These are phyloP conservation scores for Sinhomidia bicolor DNA, from an alignment of 2,888 invertebrate species.

Conservation along the genomic window DNA sequence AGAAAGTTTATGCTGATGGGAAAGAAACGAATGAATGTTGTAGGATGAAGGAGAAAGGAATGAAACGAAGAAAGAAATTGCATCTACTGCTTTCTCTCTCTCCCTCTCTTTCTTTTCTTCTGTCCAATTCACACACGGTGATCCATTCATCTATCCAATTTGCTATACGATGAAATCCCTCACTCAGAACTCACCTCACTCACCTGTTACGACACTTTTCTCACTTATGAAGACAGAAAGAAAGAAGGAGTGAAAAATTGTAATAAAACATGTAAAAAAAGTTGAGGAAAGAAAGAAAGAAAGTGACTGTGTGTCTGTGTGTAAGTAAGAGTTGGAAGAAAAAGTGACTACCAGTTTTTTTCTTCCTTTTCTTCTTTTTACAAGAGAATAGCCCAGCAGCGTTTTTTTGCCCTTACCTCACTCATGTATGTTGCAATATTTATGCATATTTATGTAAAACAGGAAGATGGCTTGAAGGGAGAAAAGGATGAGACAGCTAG, in stretches of 20 bases:
- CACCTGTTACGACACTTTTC: constrained; percentile 3
- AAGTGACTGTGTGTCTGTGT: too few relatives aligned
- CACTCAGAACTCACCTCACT: constrained; percentile 27
- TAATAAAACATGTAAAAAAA: constrained; percentile 2
- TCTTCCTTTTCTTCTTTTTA: too few relatives aligned
- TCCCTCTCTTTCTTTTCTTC: too few relatives aligned
- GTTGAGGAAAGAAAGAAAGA: background rate
- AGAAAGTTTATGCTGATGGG: too few relatives aligned
- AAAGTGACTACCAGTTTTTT: too few relatives aligned
- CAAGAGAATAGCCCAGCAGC: background rate
- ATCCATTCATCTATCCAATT: constrained; percentile 52
- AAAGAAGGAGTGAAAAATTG: constrained; percentile 13
- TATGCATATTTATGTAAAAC: constrained; percentile 64
- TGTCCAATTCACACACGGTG: constrained; percentile 22
- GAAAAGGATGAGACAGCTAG: background rate
- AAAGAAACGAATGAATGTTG: background rate
- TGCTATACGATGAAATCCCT: constrained; percentile 46
- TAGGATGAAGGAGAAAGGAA: background rate
- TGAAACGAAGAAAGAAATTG: background rate
- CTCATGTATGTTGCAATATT: constrained; percentile 43
- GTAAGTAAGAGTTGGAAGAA: too few relatives aligned
- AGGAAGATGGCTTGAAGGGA: constrained; percentile 16
- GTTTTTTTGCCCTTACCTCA: background rate
- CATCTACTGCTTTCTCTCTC: too few relatives aligned
- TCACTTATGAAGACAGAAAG: constrained; percentile 7